Evolutionary conservation across 2,888 invertebrate genomes (phyloP), one percentile per base, ranked within the genome.

Genomic region (Parnassius apollo): DNA sequence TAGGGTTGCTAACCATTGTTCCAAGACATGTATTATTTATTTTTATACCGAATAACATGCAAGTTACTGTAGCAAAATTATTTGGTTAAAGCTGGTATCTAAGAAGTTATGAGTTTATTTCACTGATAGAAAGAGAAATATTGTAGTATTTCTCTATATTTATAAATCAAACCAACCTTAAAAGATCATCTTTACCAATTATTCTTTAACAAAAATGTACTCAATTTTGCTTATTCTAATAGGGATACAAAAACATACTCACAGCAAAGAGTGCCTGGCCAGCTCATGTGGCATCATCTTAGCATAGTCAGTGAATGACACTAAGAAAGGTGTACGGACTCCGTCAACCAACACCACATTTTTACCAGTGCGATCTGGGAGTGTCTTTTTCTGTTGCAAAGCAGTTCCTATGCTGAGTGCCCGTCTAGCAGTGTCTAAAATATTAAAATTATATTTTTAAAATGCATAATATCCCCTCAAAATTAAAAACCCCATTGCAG

Each of bases 331-430:
- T 2, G 98, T 99, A 53, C 99, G 94, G 42, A 98, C 97, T 60
- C 98, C 99, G 87, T 99, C 99, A n/a, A 99, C 96, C 63, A 98
- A 93, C 22, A 99, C 98, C 72, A 99, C 95, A 93, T 98, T 97
- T 82, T 96, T 95, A 63, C 95, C 95, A 0, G 93, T 94, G 74
- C 92, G 93, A 73, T 94, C 94, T 2, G 92, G 86, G 7, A 94
- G 80, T 1, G 91, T 91, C 79, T 93, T 94, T 75, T 93, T 93
- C 67, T 85, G 85, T 57, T 92, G 91, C 50, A 92, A 75, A 4
- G 91, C 88, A 54, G 86, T 86, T 35, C 93, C 92, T 1, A 93
- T 81, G 64, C 93, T 93, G 25, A 94, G 84, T 7, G 92, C 88
- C 51, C 93, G 82, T 10, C 88, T 75, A 9, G 92, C 86, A 9